Base-by-base conservation (phyloP, 2,797 vertebrate species). In the Oceanodroma leucorhoa region DNA sequence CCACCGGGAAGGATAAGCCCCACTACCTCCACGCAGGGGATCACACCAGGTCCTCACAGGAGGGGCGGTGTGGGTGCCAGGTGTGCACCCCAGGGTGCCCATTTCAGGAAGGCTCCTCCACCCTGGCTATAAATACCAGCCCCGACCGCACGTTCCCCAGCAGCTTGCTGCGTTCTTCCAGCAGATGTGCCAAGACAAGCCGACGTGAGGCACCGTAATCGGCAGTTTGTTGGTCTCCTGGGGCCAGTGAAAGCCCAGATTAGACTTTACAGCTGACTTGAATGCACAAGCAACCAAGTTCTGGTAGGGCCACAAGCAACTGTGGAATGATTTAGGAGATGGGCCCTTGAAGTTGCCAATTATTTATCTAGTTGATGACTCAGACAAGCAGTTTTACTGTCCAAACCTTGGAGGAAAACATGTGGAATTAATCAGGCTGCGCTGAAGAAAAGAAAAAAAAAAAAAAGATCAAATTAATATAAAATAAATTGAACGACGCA, bases 291-390 rank as follows among this genome's bases (percentile, higher is more conserved):
- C 10, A 79, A 83, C 79, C 0, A 3, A 75, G 72, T 64, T 93
- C 77, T 64, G 57, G 18, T 50, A 94, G 83, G 83, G 53, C 85
- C 80, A 89, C 45, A 10, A 90, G 85, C 45, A 57, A 96, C 85
- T 54, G 77, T 5, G 36, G 88, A 84, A 87, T 83, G 91, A 96
- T 97, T 97, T 96, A 96, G 71, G 94, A 88, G 82, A 92, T 70
- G 77, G 79, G 51, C 46, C 80, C 87, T 90, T 89, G 81, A 95
- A 95, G 94, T 84, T 92, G 85, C 90, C 94, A 95, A 81, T 97
- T 96, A 96, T 96, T 96, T 97, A 96, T 96, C 93, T 94, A 85
- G 77, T 18, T 84, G 95, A 94, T 96, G 96, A 96, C 91, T 97
- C 94, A 96, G 77, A 94, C 66, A 90, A 94, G 78, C 93, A 96